Base-by-base conservation (phyloP, 30 jellyfish, hydroid and myxozoan species). In the Pseudorhiza aurosa region DNA sequence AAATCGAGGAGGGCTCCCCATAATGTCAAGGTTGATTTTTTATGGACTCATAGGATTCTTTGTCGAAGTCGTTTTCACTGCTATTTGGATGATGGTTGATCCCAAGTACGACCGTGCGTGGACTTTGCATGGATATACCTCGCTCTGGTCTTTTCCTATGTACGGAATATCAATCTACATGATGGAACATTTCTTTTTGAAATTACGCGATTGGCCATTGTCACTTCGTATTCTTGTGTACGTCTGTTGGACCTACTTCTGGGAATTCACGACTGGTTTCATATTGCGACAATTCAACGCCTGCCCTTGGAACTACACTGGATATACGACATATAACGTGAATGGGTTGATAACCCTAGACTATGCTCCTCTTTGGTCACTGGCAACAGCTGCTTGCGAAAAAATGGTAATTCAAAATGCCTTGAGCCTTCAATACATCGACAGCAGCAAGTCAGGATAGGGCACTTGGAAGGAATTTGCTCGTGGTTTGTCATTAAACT, bases 111-210 rank as follows among this genome's bases (percentile, higher is more conserved):
- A 71, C 4, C 27, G 72, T n/a, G 90, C 88, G 28, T 91, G 96
- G 98, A 77, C 90, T 17, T 50, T 91, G 6, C 98, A 91, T 72
- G 98, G 98, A 29, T 91, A 87, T 56, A 80, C 98, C 12, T 91
- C 98, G 4, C 81, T 91, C 50, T 91, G 98, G 98, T 91, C 98
- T 10, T 91, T 91, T 71, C 98, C 98, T 24, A 84, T 91, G 89
- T 91, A 91, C 57, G 89, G 96, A 0, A 46, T 91, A 3, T 75
- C 96, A 36, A 91, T 85, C 17, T 77, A 72, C 33, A 77, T 91
- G 7, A 67, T 85, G 90, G 98, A 91, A 60, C 83, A 55, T 2
- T 47, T 91, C 81, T 91, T 81, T 35, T 31, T 83, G 30, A 50
- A 26, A 31, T 29, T 91, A 40, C 77, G 63, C 19, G 89, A 72